These are phyloP conservation scores for Strix aluco DNA, from an alignment of 2,113 vertebrate genomes.

Conservation along the genomic window DNA sequence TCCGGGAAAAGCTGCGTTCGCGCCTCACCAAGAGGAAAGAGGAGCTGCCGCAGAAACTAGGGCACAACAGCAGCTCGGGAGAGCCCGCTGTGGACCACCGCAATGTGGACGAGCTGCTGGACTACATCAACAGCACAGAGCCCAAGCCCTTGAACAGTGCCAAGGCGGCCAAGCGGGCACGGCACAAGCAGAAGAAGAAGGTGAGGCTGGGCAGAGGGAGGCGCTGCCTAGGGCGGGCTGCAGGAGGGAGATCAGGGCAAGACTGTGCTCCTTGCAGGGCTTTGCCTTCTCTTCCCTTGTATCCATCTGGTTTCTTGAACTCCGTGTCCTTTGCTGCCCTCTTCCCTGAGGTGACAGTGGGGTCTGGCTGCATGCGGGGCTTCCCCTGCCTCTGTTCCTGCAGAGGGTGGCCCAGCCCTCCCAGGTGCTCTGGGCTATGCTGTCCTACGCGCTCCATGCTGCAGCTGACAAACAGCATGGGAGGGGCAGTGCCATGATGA, in stretches of 20 bases:
- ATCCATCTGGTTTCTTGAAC: background rate
- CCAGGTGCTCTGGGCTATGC: background rate
- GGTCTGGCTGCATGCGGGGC: fast-evolving
- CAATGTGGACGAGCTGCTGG: slow-evolving; percentile 93
- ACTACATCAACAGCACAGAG: slow-evolving; percentile 97
- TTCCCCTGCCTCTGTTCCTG: background rate
- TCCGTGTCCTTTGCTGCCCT: background rate
- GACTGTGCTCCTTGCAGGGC: background rate
- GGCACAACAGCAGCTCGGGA: slow-evolving; percentile 74
- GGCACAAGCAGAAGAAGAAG: slow-evolving; percentile 99
- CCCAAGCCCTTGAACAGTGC: slow-evolving; percentile 95
- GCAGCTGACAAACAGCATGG: background rate
- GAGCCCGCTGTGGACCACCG: slow-evolving; percentile 90
- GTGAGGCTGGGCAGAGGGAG: slow-evolving; percentile 65
- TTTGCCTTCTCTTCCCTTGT: background rate
- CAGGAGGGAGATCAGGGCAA: background rate
- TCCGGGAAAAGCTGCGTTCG: slow-evolving; percentile 94
- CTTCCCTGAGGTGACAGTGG: fast-evolving
- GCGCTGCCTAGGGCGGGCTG: background rate
- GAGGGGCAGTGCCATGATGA: fast-evolving
- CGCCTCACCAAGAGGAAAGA: slow-evolving; percentile 96
- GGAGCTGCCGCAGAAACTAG: slow-evolving; percentile 90
- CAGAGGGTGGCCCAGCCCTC: background rate
- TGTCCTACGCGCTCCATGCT: fast-evolving
- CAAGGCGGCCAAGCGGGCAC: slow-evolving; percentile 95